Percentiles rank a stretch among this genome's conserved stretches.
These are phyloP conservation scores for Enoplosus armatus DNA, from an alignment of 2,797 vertebrate genomes.

Conservation along the genomic window DNA sequence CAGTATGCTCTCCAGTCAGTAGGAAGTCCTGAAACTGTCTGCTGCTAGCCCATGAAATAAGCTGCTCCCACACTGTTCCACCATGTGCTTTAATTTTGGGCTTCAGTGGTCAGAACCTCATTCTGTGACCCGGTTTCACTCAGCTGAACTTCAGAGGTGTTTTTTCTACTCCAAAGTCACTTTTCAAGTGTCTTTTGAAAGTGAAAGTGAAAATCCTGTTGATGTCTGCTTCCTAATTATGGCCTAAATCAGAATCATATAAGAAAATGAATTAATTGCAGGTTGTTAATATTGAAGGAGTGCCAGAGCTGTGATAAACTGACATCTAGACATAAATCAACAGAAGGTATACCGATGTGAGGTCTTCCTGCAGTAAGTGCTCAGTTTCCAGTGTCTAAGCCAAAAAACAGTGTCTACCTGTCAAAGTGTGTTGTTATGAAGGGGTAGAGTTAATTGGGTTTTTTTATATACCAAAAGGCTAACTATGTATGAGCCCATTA, in stretches of 20 bases:
- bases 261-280: not conserved
- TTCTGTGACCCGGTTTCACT: conserved; percentile 73
- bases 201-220: conserved; percentile 17
- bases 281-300: not conserved
- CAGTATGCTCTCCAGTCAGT: conserved; percentile 48
- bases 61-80: conserved; percentile 79
- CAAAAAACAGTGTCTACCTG: not conserved
- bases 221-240: not conserved
- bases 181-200: conserved; percentile 36
- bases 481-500: not conserved
- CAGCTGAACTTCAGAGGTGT: conserved; percentile 57
- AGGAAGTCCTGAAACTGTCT: conserved; percentile 77
- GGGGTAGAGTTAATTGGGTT: too few relatives aligned
- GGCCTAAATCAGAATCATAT: not conserved
- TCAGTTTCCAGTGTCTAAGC: not conserved
- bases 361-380: not conserved
- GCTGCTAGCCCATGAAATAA: conserved; percentile 84
- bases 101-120: conserved; percentile 78
- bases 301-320: not conserved
- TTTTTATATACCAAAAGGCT: not conserved
- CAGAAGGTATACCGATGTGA: not conserved
- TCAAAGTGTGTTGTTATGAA: not conserved
- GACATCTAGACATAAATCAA: not conserved
- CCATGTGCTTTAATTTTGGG: conserved; percentile 82
- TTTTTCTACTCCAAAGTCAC: conserved; percentile 29